Evolutionary conservation across 2,888 invertebrate genomes (phyloP), one percentile per base, ranked within the genome.

Genomic region (Adelognathus sp.): DNA sequence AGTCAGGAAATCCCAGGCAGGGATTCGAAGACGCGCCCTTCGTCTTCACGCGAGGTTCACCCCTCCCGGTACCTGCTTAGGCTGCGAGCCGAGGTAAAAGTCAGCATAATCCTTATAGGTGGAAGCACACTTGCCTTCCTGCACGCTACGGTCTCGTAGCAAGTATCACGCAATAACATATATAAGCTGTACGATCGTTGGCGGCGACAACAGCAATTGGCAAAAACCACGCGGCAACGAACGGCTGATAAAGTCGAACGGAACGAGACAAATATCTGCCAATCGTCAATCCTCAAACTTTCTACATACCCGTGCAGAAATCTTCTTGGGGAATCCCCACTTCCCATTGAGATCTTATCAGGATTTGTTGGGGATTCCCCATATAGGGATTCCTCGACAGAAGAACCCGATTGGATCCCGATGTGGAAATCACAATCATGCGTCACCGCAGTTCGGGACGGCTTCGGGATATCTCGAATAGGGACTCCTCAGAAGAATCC

Each of bases 1-100:
- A 16, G 54, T 54, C 54, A 14, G 29, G 54, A 14, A 54, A 54
- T 73, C 56, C 66, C n/a, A n/a, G 33, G 56, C 33, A 50, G 63
- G 63, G 54, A 66, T 73, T 33, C 61, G n/a, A 36, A 46, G 41
- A 50, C 58, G 31, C 70, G 36, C 50, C 56, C 76, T 66, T 66
- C 52, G 36, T 64, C 58, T 61, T 54, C 16, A 27, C 36, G 39
- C 50, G 16, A 14, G 21, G 39, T 63, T 63, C 64, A 41, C 41
- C 50, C 39, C 29, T 39, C 75, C 63, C 44, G 41, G 39, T 69
- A n/a, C 33, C 33, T 63, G 14, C 64, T 36, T 24, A 18, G 58
- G 39, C 56, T n/a, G n/a, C 24, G 39, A 52, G 39, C 56, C 39
- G 50, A 21, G n/a, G n/a, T n/a, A n/a, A n/a, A 29, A 71, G 52